These are phyloP conservation scores for Takifugu rubripes DNA, from an alignment of 2,797 vertebrate species.

Conservation along the genomic window DNA sequence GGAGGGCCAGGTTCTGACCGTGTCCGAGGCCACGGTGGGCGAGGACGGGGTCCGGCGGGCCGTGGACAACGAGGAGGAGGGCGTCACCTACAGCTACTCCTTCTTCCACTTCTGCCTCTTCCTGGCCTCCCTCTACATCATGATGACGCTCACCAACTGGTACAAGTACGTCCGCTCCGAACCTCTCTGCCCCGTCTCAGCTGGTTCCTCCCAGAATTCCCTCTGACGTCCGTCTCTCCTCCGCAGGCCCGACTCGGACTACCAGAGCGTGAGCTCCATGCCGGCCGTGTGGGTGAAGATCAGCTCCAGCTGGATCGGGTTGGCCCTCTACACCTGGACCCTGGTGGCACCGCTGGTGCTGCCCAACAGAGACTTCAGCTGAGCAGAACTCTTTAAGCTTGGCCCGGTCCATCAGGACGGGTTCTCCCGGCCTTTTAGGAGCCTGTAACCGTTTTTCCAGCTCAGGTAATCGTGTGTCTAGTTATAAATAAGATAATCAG, in stretches of 20 bases:
- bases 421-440: too few relatives aligned
- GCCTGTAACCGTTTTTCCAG: not conserved
- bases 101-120: conserved; percentile 91
- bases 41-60: conserved; percentile 67
- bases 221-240: not conserved
- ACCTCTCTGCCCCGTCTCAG: too few relatives aligned
- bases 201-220: not conserved
- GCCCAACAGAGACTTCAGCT: conserved; percentile 84
- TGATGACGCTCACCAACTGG: conserved; percentile 98
- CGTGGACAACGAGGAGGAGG: conserved; percentile 86
- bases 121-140: conserved; percentile 89
- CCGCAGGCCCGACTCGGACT: conserved; percentile 69
- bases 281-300: conserved; percentile 94
- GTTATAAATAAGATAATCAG: too few relatives aligned
- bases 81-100: conserved; percentile 86
- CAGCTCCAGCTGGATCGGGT: conserved; percentile 85
- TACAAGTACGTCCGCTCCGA: conserved; percentile 74
- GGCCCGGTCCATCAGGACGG: too few relatives aligned
- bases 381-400: not conserved
- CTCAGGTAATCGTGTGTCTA: too few relatives aligned
- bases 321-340: conserved; percentile 88
- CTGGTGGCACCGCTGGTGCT: conserved; percentile 85
- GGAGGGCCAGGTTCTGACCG: conserved; percentile 57
- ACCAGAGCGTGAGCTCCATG: conserved; percentile 78
- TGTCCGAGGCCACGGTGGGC: not conserved